phyloP scores from a whole-genome alignment of 2,888 invertebrate genomes.

The Drosophila cognata region DNA sequence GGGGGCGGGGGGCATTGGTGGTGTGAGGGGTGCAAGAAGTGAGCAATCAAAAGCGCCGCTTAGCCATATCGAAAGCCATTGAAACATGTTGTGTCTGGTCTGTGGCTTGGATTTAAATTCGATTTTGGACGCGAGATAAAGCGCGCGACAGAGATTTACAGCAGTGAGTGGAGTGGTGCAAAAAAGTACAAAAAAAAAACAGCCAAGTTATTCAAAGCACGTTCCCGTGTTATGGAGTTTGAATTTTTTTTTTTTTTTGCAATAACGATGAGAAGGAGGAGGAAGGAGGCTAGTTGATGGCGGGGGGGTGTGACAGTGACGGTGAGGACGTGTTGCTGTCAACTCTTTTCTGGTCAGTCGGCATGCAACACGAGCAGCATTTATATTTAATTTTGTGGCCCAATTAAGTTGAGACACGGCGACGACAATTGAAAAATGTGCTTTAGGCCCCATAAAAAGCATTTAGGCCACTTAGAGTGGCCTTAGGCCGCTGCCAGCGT shows the following conservation, averaged over 20 bases:
- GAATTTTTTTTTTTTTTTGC: constrained; percentile 40
- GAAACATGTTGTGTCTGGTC: constrained; percentile 67
- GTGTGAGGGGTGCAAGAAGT: constrained; percentile 18
- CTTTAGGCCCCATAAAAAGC: constrained; percentile 70
- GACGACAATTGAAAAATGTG: constrained; percentile 71
- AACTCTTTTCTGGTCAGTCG: constrained; percentile 62
- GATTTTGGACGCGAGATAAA: constrained; percentile 76
- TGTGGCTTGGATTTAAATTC: constrained; percentile 71
- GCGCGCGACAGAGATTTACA: constrained; percentile 64
- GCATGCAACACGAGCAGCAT: constrained; percentile 67
- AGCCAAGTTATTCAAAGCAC: constrained; percentile 72
- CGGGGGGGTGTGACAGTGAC: constrained; percentile 25
- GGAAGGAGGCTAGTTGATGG: constrained; percentile 11
- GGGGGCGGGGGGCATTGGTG: background rate
- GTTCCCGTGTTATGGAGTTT: constrained; percentile 61
- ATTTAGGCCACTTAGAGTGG: constrained; percentile 65
- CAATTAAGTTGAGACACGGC: constrained; percentile 69
- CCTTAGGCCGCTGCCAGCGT: constrained; percentile 1
- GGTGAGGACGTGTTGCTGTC: constrained; percentile 73
- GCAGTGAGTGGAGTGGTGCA: constrained; percentile 32
- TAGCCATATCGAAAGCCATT: constrained; percentile 60
- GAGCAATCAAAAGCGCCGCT: constrained; percentile 62
- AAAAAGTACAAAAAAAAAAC: constrained; percentile 20
- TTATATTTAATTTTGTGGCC: constrained; percentile 72
- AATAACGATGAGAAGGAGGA: constrained; percentile 8